Percentiles rank a stretch among this genome's conserved stretches.
These are phyloP conservation scores for Emmelina monodactyla DNA, from an alignment of 2,888 invertebrate species.

Conservation along the genomic window DNA sequence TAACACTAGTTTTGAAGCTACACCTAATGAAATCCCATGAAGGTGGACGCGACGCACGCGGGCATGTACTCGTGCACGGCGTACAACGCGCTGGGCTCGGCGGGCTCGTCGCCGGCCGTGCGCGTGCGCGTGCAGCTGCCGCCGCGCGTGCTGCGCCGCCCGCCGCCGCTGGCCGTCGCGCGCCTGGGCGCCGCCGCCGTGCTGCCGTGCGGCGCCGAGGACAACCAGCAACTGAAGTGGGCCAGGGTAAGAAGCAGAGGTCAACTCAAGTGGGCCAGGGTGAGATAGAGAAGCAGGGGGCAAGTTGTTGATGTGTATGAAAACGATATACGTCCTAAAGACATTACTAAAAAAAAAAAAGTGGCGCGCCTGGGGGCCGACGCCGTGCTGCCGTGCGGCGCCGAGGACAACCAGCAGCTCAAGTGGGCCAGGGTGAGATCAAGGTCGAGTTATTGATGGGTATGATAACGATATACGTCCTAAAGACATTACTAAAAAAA, in stretches of 20 bases:
- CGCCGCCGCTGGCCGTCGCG: constrained; percentile 83
- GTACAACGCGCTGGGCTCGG: constrained; percentile 86
- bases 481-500: too few relatives aligned
- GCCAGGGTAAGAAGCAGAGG: constrained; percentile 20
- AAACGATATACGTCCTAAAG: too few relatives aligned
- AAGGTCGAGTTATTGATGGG: too few relatives aligned
- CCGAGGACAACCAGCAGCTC: constrained; percentile 72
- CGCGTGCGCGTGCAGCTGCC: constrained; percentile 86
- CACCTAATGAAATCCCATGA: constrained; percentile 1
- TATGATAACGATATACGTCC: too few relatives aligned
- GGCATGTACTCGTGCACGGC: constrained; percentile 93
- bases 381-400: too few relatives aligned
- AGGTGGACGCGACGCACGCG: constrained; percentile 84
- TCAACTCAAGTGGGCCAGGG: too few relatives aligned
- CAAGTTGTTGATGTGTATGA: too few relatives aligned
- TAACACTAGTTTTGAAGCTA: too few relatives aligned
- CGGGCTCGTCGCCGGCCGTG: constrained; percentile 84
- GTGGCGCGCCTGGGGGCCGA: too few relatives aligned
- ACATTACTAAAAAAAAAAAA: too few relatives aligned
- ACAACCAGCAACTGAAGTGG: constrained; percentile 52
- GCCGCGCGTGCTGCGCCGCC: constrained; percentile 81
- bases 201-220: constrained; percentile 71
- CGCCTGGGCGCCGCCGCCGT: constrained; percentile 75
- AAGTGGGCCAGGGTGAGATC: too few relatives aligned
- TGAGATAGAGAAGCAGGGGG: too few relatives aligned